Evolutionary conservation across 2,113 vertebrate species (phyloP).

Genomic region (Cacatua alba): DNA sequence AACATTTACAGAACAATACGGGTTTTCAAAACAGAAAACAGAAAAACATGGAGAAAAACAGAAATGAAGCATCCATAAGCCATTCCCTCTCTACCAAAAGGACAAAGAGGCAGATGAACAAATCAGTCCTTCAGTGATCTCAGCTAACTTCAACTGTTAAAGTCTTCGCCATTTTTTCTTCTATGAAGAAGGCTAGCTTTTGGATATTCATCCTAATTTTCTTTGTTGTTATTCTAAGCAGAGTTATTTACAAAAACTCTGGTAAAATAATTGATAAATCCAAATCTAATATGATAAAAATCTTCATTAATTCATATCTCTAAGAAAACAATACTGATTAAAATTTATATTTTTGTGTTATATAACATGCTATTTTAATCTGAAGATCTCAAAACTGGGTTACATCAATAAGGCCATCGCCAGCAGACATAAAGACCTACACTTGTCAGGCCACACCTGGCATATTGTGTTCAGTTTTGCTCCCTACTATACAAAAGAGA

Average conservation of each 20-base stretch:
- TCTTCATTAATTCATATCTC: neutral
- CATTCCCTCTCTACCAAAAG: neutral
- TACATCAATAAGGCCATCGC: too few relatives aligned
- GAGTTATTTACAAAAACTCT: neutral
- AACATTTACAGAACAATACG: neutral
- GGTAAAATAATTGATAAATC: neutral
- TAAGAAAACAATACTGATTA: neutral
- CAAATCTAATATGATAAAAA: neutral
- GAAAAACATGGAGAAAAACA: neutral
- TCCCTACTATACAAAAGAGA: neutral
- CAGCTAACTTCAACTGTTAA: neutral
- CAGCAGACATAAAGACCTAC: neutral
- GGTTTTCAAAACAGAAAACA: neutral
- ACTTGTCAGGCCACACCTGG: neutral
- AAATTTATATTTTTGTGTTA: neutral
- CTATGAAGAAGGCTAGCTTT: neutral
- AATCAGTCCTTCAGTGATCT: neutral
- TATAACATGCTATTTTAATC: neutral
- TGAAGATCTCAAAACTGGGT: neutral
- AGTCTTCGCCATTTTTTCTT: neutral
- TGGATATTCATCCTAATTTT: neutral
- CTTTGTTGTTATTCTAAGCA: neutral
- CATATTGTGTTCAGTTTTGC: neutral
- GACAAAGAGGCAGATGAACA: neutral
- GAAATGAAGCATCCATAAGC: neutral